phyloP scores from a whole-genome alignment of 2,113 vertebrate genomes.

The Axis porcinus region DNA sequence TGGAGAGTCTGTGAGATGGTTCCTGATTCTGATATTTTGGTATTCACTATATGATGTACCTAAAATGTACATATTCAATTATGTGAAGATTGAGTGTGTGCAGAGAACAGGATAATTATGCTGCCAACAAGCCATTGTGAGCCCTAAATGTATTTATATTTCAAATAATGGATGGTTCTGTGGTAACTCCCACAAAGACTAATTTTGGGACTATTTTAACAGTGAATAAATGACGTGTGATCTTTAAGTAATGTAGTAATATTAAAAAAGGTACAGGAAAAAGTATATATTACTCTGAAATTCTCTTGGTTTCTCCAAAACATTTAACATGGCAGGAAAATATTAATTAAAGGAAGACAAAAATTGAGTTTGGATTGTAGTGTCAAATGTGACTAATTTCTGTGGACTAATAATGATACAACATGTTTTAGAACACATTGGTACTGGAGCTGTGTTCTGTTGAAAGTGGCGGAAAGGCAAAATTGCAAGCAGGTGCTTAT shows the following conservation, averaged over 20 bases:
- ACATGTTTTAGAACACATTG: background rate
- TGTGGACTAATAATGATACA: background rate
- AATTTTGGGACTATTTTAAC: conserved; percentile 21
- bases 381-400: background rate
- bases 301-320: background rate
- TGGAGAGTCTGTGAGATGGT: background rate
- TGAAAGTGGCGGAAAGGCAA: conserved; percentile 25
- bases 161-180: background rate
- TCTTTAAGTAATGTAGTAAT: background rate
- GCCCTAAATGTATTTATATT: background rate
- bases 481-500: conserved; percentile 4
- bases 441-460: conserved; percentile 23
- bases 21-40: background rate
- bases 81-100: background rate
- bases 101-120: background rate
- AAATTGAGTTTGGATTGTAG: conserved; percentile 18
- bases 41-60: background rate
- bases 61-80: background rate
- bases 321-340: background rate
- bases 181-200: background rate
- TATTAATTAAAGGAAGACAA: background rate
- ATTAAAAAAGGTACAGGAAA: background rate
- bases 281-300: background rate
- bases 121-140: background rate
- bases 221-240: background rate